These are phyloP conservation scores for Mylabris sibirica DNA, from an alignment of 2,888 invertebrate species.

Conservation along the genomic window DNA sequence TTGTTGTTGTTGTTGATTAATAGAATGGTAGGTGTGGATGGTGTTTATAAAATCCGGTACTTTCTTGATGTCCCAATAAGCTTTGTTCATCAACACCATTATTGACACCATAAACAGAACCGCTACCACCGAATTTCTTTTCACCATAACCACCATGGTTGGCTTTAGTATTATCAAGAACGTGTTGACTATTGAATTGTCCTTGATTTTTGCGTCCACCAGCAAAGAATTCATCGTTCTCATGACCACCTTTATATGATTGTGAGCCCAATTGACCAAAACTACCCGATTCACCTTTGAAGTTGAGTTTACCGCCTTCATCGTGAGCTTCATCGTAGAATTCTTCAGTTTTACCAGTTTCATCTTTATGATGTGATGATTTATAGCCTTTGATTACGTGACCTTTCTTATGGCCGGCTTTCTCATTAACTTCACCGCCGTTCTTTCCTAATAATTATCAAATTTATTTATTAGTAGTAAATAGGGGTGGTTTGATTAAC, in stretches of 20 bases:
- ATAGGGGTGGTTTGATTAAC: no score
- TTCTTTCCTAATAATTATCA: conserved; percentile 50
- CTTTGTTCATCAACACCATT: conserved; percentile 70
- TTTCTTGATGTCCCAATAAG: conserved; percentile 69
- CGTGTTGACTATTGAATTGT: conserved; percentile 66
- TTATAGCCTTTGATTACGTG: conserved; percentile 74
- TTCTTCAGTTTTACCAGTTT: conserved; percentile 70
- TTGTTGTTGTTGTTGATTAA: conserved; percentile 21
- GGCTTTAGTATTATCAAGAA: conserved; percentile 67
- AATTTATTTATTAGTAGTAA: no score
- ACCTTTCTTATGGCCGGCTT: conserved; percentile 70
- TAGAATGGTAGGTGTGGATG: conserved; percentile 66
- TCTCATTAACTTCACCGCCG: conserved; percentile 66
- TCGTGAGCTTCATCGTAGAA: conserved; percentile 73
- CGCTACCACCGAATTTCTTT: conserved; percentile 67
- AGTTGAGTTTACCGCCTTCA: conserved; percentile 67
- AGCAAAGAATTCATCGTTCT: conserved; percentile 67
- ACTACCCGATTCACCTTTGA: conserved; percentile 66
- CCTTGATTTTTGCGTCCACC: conserved; percentile 68
- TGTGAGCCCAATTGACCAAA: conserved; percentile 68
- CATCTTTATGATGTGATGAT: conserved; percentile 71
- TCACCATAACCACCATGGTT: conserved; percentile 70
- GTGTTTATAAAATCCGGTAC: conserved; percentile 66
- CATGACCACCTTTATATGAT: conserved; percentile 68
- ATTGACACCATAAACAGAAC: conserved; percentile 66